A percentile compares a stretch with the other conserved stretches of the same genome.
These are phyloP conservation scores for Maconellicoccus hirsutus DNA, from an alignment of 1,140 invertebrate genomes.

Conservation along the genomic window DNA sequence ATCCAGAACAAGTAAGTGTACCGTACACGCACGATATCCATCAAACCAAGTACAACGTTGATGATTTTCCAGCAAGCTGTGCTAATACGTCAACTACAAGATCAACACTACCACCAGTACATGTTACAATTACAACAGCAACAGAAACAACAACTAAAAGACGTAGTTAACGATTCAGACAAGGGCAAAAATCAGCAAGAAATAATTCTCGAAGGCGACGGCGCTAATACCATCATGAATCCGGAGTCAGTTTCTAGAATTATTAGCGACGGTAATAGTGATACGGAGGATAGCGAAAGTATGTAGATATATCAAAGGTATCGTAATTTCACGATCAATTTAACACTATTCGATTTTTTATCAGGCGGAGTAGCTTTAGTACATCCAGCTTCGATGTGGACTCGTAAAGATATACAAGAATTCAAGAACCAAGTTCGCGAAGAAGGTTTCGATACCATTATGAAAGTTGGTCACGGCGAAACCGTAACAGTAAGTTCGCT, in stretches of 20 bases:
- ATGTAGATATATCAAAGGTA: neutral
- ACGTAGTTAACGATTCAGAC: neutral
- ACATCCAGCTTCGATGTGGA: conserved; percentile 78
- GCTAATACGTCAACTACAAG: conserved; percentile 83
- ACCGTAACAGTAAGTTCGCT: conserved; percentile 65
- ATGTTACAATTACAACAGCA: conserved; percentile 73
- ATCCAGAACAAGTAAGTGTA: conserved; percentile 69
- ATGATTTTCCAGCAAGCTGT: conserved; percentile 64
- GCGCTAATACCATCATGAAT: neutral
- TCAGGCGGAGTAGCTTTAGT: conserved; percentile 11
- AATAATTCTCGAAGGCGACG: conserved; percentile 5
- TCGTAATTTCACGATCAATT: neutral
- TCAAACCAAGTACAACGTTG: neutral
- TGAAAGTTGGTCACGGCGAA: conserved; percentile 93
- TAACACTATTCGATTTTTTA: neutral
- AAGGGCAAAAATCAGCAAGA: neutral
- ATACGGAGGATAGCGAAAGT: conserved; percentile 11
- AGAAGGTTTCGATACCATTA: conserved; percentile 82
- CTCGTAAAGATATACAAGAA: conserved; percentile 71
- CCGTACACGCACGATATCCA: conserved; percentile 17
- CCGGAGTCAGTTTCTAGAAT: neutral
- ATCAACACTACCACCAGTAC: conserved; percentile 96
- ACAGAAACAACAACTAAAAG: conserved; percentile 27
- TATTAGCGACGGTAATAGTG: conserved; percentile 3
- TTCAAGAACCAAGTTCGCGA: conserved; percentile 81